Conservation (phyloP, 2,888 invertebrate genomes). For the Chironomus tentans region DNA sequence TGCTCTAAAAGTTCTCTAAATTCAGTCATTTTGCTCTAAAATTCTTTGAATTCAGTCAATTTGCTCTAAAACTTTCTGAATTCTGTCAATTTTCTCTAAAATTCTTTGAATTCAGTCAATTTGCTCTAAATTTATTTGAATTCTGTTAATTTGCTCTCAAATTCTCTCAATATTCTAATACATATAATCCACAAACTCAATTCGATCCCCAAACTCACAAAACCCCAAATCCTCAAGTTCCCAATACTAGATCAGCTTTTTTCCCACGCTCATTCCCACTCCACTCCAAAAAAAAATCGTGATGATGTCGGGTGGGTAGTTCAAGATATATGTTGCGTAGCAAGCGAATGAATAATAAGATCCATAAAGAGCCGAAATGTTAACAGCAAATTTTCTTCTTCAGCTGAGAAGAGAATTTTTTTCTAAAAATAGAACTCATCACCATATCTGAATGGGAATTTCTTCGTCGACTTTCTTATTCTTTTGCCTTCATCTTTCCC, state of each 20-base stretch:
- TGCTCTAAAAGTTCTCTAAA: too few species aligned
- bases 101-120: too few species aligned
- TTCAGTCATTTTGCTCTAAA: too few species aligned
- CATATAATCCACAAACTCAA: too few species aligned
- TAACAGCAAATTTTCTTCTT: background rate
- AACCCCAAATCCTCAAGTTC: background rate
- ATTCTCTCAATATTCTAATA: too few species aligned
- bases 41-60: too few species aligned
- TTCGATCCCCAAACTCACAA: too few species aligned
- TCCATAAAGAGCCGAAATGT: background rate
- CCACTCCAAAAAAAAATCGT: background rate
- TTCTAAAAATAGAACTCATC: background rate
- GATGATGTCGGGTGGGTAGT: background rate
- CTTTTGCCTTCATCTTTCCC: background rate
- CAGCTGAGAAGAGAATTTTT: background rate
- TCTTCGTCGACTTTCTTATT: background rate
- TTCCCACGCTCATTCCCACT: background rate
- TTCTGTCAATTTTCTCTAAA: too few species aligned
- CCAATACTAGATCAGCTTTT: background rate
- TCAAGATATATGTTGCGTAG: too few species aligned
- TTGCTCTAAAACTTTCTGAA: too few species aligned
- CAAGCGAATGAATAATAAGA: background rate
- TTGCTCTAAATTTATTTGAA: too few species aligned
- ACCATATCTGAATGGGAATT: background rate
- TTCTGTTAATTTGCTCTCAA: too few species aligned